Evolutionary conservation across 1,140 invertebrate species (phyloP).

Genomic region (Elysia chlorotica): DNA sequence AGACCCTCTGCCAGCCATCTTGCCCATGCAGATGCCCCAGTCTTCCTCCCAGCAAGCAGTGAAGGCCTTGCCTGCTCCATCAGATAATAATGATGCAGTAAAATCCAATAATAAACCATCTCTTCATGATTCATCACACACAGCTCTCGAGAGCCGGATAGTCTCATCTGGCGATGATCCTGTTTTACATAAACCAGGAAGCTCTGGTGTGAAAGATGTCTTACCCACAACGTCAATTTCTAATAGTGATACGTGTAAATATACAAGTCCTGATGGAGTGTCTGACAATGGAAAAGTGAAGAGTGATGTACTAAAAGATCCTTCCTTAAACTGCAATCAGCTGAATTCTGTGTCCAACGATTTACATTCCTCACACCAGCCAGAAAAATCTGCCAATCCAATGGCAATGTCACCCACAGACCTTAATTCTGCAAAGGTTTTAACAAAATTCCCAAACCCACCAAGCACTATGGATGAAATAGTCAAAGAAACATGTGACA

Average conservation of each 20-base stretch:
- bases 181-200: too few species aligned
- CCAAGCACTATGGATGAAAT: neutral
- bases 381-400: too few species aligned
- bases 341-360: too few species aligned
- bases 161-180: too few species aligned
- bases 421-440: neutral
- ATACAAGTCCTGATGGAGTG: neutral
- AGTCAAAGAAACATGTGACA: neutral
- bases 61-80: neutral
- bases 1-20: constrained; percentile 28
- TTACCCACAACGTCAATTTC: neutral
- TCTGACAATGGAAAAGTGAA: too few species aligned
- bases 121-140: neutral
- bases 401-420: neutral
- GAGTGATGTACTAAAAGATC: too few species aligned
- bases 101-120: neutral
- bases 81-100: neutral
- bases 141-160: neutral
- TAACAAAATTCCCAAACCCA: neutral
- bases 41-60: neutral
- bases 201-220: too few species aligned
- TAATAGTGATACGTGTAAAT: neutral
- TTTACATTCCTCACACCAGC: too few species aligned
- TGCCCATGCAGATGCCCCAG: constrained; percentile 1
- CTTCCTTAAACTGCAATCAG: too few species aligned